These are phyloP conservation scores for Anthoscopus minutus DNA, from an alignment of 2,113 vertebrate species.

Conservation along the genomic window DNA sequence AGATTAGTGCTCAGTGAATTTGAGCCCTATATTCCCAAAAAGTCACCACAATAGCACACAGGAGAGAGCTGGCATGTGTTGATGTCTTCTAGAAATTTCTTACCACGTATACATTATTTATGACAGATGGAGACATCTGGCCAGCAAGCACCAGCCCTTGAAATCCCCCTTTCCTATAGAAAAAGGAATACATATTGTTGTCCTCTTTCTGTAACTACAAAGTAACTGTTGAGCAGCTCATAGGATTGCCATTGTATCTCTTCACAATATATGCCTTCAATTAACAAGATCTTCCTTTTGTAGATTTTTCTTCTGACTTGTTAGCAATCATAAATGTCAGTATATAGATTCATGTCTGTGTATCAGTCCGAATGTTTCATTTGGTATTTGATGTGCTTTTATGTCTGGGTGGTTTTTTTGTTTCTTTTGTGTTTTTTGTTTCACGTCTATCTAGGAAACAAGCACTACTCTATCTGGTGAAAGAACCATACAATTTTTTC, in stretches of 20 bases:
- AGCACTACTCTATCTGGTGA: not conserved
- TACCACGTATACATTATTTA: not conserved
- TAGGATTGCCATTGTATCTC: not conserved
- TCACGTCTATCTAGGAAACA: not conserved
- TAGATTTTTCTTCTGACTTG: not conserved
- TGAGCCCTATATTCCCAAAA: not conserved
- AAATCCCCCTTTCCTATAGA: not conserved
- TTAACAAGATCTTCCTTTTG: not conserved
- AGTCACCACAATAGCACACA: not conserved
- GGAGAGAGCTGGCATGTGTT: not conserved
- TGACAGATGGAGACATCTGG: not conserved
- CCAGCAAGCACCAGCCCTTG: not conserved
- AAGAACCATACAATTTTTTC: not conserved
- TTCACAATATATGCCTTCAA: not conserved
- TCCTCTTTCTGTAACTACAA: not conserved
- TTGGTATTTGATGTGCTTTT: not conserved
- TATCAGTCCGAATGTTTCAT: not conserved
- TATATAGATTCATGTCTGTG: not conserved
- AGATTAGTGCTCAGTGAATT: not conserved
- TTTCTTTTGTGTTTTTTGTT: not conserved
- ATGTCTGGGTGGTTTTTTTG: fast-evolving
- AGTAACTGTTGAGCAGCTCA: not conserved
- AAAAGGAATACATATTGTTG: not conserved
- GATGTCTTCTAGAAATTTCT: not conserved
- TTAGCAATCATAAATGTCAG: not conserved